Percentiles rank a stretch among this genome's conserved stretches.
Conservation (phyloP, 2,888 invertebrate genomes). For the Ectropis crepuscularia region DNA sequence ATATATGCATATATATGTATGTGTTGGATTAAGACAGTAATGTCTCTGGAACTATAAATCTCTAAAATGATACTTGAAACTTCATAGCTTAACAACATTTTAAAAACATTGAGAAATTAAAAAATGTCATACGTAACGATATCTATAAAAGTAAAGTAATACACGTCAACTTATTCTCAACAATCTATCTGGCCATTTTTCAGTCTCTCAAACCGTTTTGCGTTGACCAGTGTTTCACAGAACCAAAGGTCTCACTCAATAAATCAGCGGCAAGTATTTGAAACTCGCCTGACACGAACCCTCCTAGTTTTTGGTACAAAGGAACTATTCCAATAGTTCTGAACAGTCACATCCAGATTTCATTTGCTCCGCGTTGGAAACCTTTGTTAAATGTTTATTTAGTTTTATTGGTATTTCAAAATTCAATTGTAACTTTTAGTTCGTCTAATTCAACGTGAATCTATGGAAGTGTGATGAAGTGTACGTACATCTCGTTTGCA, state of each 20-base stretch:
- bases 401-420: slow-evolving; percentile 8
- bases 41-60: too few relatives aligned
- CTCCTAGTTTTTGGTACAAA: slow-evolving; percentile 23
- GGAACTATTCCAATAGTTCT: slow-evolving; percentile 38
- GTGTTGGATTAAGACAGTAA: too few relatives aligned
- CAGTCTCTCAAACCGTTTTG: too few relatives aligned
- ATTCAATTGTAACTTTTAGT: neutral
- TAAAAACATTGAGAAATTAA: too few relatives aligned
- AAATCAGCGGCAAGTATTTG: slow-evolving; percentile 39
- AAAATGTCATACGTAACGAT: neutral
- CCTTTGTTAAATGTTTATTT: slow-evolving; percentile 9
- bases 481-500: too few relatives aligned
- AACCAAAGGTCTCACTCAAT: slow-evolving; percentile 31
- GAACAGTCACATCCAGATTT: slow-evolving; percentile 38
- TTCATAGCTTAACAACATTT: too few relatives aligned
- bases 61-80: too few relatives aligned
- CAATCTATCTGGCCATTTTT: neutral
- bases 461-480: too few relatives aligned
- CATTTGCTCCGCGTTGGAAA: slow-evolving; percentile 9
- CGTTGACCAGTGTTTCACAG: slow-evolving; percentile 14
- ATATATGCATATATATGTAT: too few relatives aligned
- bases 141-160: neutral
- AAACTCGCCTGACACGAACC: slow-evolving; percentile 30
- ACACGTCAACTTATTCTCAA: neutral
- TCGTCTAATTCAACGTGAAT: neutral